Evolutionary conservation across 2,113 vertebrate species (phyloP).

Genomic region (Talpa occidentalis): DNA sequence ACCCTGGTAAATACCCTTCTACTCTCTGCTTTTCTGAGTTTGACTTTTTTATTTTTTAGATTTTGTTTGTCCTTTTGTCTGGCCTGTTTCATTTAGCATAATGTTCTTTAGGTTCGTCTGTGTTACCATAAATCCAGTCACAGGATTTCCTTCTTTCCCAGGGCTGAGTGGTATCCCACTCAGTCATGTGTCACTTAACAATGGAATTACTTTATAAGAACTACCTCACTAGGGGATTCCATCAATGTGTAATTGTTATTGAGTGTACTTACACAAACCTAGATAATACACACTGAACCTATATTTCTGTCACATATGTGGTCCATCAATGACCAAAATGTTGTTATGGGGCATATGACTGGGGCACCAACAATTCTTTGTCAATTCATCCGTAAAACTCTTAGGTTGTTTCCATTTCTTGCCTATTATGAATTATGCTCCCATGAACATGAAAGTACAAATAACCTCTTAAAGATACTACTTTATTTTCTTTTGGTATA

Average conservation of each 20-base stretch:
- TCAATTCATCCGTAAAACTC: neutral
- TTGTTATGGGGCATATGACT: too few relatives aligned
- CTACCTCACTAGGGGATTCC: too few relatives aligned
- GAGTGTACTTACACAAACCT: too few relatives aligned
- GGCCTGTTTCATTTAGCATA: neutral
- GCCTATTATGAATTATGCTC: neutral
- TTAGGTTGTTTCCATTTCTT: neutral
- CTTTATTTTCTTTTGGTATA: neutral
- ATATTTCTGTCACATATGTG: too few relatives aligned
- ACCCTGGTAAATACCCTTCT: neutral
- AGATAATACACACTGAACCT: too few relatives aligned
- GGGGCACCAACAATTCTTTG: too few relatives aligned
- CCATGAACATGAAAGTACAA: neutral
- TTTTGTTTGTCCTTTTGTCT: neutral
- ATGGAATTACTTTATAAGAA: too few relatives aligned
- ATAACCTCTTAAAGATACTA: neutral
- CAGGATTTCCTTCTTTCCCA: slow-evolving; percentile 5
- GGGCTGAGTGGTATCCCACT: neutral
- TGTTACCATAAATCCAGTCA: neutral
- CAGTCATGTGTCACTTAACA: too few relatives aligned
- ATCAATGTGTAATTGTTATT: neutral
- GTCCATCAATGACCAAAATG: too few relatives aligned
- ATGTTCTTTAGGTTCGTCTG: neutral
- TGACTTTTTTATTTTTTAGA: neutral
- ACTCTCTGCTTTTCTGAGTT: neutral